phyloP scores from a whole-genome alignment of 2,797 vertebrate species.

The Thalassophryne amazonica region DNA sequence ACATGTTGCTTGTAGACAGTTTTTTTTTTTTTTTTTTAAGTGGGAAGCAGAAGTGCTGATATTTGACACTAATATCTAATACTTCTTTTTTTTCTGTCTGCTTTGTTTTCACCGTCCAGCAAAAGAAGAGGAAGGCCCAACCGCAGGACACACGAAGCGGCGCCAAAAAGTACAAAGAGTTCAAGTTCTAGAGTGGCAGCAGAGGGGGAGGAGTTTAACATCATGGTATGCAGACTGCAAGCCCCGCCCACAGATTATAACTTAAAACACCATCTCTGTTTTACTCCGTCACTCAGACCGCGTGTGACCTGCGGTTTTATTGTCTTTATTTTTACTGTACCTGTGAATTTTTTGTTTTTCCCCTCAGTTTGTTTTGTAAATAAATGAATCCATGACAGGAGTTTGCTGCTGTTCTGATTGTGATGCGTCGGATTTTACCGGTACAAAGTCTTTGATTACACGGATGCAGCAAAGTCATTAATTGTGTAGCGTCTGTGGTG shows the following conservation, averaged over 20 bases:
- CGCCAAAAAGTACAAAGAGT: conserved; percentile 95
- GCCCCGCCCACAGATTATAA: no score
- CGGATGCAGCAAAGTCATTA: no score
- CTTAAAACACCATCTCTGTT: no score
- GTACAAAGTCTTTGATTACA: no score
- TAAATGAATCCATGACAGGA: conserved; percentile 49
- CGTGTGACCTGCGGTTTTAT: conserved; percentile 16
- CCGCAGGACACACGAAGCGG: conserved; percentile 87
- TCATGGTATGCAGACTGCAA: conserved; percentile 11
- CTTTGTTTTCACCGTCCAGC: conserved; percentile 63
- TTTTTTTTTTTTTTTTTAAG: no score
- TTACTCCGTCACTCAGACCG: no score
- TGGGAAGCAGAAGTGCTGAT: no score
- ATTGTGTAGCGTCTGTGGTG: not conserved
- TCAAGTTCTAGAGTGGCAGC: conserved; percentile 84
- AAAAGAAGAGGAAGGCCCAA: conserved; percentile 93
- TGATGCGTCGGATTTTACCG: not conserved
- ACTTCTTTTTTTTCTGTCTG: not conserved
- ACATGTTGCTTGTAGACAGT: no score
- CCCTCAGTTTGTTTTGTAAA: conserved; percentile 76
- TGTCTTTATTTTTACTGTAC: conserved; percentile 32
- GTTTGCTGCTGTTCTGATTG: not conserved
- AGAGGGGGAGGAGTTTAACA: conserved; percentile 15
- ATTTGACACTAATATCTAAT: conserved; percentile 20
- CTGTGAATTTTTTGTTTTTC: conserved; percentile 4